A percentile compares a stretch with the other conserved stretches of the same genome.
Evolutionary conservation across 2,888 invertebrate genomes (phyloP).

Genomic region (Pristionchus fissidentatus): DNA sequence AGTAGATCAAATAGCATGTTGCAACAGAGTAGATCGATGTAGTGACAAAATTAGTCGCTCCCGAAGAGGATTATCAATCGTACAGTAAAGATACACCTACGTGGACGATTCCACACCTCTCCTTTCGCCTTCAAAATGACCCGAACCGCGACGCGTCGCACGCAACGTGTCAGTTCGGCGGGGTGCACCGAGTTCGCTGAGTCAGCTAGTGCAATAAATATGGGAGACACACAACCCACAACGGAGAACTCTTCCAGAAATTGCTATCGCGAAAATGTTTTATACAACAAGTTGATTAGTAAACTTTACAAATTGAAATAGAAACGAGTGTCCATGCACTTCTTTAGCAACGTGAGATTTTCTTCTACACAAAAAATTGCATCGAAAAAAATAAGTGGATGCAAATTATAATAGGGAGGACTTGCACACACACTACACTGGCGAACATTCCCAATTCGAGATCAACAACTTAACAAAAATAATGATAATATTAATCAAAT

Average conservation of each 20-base stretch:
- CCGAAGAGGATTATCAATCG: neutral
- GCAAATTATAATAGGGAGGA: no score
- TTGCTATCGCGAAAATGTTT: no score
- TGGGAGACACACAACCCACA: neutral
- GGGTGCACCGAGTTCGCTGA: neutral
- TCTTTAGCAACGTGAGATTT: no score
- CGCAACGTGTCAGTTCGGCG: slow-evolving; percentile 1
- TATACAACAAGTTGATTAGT: neutral
- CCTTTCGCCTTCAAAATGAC: slow-evolving; percentile 19
- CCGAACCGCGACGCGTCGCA: neutral
- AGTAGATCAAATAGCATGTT: neutral
- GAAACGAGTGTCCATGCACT: no score
- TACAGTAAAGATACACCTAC: slow-evolving; percentile 35
- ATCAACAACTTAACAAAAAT: no score
- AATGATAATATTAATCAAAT: neutral
- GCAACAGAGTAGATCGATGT: neutral
- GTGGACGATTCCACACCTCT: slow-evolving; percentile 15
- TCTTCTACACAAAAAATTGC: no score
- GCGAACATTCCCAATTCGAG: no score
- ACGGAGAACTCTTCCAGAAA: no score
- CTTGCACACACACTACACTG: no score
- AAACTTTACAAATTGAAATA: slow-evolving; percentile 19
- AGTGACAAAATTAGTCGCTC: neutral
- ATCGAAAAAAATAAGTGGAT: no score
- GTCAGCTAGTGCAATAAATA: neutral